These are phyloP conservation scores for Bufotes viridis DNA, from an alignment of 2,797 vertebrate species.

Conservation along the genomic window DNA sequence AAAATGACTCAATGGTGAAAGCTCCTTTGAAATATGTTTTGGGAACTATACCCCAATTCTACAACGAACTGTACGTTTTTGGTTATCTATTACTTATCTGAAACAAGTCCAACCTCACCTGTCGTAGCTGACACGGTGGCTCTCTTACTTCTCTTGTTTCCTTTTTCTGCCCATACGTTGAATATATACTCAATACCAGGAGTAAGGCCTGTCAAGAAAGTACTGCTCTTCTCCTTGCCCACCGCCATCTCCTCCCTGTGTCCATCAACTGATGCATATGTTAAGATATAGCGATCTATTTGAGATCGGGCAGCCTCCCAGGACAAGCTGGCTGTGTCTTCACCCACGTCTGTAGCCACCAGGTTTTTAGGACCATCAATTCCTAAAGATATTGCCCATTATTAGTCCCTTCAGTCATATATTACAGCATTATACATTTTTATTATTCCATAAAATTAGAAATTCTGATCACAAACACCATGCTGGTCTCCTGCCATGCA, in stretches of 20 bases:
- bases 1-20: too few species aligned
- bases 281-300: constrained; percentile 79
- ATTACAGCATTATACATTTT: not conserved
- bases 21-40: too few species aligned
- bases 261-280: constrained; percentile 75
- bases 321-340: constrained; percentile 75
- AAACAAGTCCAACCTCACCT: constrained; percentile 71
- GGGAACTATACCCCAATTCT: not conserved
- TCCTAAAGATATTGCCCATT: constrained; percentile 64
- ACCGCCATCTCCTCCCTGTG: constrained; percentile 72
- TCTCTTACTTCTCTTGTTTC: constrained; percentile 76
- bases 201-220: constrained; percentile 74
- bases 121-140: constrained; percentile 75
- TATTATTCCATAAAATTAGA: not conserved
- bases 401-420: not conserved
- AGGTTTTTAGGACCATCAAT: constrained; percentile 78
- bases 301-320: constrained; percentile 77
- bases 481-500: not conserved
- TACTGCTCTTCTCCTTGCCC: constrained; percentile 70
- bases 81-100: not conserved
- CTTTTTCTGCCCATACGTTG: constrained; percentile 79
- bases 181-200: constrained; percentile 77
- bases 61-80: not conserved
- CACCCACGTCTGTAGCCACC: constrained; percentile 72
- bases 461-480: not conserved